Percentiles rank a stretch among this genome's conserved stretches.
phyloP scores from a whole-genome alignment of 2,113 vertebrate species.

The Serilophus lunatus region DNA sequence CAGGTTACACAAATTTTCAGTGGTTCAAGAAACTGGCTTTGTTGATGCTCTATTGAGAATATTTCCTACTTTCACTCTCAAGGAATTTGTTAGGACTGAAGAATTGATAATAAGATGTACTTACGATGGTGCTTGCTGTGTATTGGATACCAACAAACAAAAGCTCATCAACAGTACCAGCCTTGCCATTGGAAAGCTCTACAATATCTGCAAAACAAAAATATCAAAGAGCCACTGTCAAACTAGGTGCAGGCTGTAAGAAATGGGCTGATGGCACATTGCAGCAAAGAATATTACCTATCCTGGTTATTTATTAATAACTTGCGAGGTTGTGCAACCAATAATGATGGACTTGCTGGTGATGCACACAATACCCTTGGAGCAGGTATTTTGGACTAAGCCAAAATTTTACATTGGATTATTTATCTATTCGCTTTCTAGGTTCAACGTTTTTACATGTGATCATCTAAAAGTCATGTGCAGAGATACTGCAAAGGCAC shows the following conservation, averaged over 20 bases:
- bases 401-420: not conserved
- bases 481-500: not conserved
- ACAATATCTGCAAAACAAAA: conserved; percentile 11
- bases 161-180: conserved; percentile 21
- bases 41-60: not conserved
- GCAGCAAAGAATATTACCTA: not conserved
- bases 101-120: conserved; percentile 27
- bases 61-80: not conserved
- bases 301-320: conserved; percentile 61
- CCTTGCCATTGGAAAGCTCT: conserved; percentile 34
- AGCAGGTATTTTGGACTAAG: not conserved
- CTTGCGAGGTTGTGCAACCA: not conserved
- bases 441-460: not conserved
- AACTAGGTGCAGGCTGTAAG: not conserved
- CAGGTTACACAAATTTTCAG: not conserved
- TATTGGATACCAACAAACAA: not conserved
- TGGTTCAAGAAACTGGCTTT: not conserved
- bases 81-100: not conserved
- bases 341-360: not conserved
- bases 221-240: not conserved
- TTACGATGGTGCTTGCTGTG: conserved; percentile 64
- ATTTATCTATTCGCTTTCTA: not conserved
- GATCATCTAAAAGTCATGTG: not conserved
- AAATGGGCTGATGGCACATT: not conserved
- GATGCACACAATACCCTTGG: not conserved